Evolutionary conservation across 2,113 vertebrate genomes (phyloP).

Genomic region (Budorcas taxicolor): DNA sequence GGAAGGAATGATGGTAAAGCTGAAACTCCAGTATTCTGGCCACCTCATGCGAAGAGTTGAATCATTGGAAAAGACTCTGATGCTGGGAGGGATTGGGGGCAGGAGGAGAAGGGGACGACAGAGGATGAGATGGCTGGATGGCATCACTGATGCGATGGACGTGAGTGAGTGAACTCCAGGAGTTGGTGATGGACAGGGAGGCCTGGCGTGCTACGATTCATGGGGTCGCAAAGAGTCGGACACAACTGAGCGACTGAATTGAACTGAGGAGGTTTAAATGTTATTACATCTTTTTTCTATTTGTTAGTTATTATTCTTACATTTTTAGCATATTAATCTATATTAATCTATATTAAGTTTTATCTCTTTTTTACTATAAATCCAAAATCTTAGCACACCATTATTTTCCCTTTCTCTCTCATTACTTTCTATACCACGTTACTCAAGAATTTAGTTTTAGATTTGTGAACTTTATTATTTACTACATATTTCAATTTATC

Average conservation of each 20-base stretch:
- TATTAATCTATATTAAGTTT: neutral
- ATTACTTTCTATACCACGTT: neutral
- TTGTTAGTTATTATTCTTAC: neutral
- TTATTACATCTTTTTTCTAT: neutral
- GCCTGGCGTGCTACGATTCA: neutral
- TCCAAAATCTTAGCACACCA: neutral
- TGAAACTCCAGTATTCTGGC: neutral
- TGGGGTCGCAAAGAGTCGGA: neutral
- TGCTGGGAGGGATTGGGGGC: neutral
- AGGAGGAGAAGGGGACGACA: neutral
- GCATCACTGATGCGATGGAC: fast-evolving
- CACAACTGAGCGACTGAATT: fast-evolving
- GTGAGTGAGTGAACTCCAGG: fast-evolving
- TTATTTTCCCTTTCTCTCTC: neutral
- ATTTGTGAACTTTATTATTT: neutral
- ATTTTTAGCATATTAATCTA: neutral
- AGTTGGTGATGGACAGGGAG: neutral
- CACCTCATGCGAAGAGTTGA: neutral
- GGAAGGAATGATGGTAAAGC: neutral
- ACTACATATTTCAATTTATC: neutral
- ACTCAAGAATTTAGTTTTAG: neutral
- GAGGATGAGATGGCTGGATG: neutral
- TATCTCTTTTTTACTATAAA: neutral
- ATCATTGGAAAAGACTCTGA: neutral
- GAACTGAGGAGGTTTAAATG: neutral